Conservation (phyloP, 2,888 invertebrate species). For the Megamerina dolium region DNA sequence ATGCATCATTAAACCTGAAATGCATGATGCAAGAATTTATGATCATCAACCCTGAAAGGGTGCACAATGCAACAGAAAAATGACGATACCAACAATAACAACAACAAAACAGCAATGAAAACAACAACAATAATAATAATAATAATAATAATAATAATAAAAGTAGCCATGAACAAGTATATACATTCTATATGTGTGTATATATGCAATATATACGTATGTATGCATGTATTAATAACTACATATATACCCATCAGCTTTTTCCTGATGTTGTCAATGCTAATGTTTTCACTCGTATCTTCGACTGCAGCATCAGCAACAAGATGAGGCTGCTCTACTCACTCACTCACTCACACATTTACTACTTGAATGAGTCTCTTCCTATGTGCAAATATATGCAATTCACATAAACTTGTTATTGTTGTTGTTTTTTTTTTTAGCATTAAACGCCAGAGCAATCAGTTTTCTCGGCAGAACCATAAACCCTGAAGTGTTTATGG, state of each 20-base stretch:
- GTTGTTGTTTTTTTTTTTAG: not conserved
- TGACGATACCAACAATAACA: not conserved
- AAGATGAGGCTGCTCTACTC: too few species aligned
- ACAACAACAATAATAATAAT: not conserved
- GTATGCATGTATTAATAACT: too few species aligned
- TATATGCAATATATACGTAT: too few species aligned
- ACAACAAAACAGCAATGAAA: not conserved
- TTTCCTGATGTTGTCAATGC: too few species aligned
- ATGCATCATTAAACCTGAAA: slow-evolving; percentile 42
- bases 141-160: too few species aligned
- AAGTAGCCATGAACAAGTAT: too few species aligned
- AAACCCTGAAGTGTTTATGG: slow-evolving; percentile 17
- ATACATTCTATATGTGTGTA: too few species aligned
- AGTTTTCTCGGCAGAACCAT: slow-evolving; percentile 12
- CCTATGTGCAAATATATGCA: too few species aligned
- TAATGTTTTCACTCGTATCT: not conserved
- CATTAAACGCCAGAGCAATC: slow-evolving; percentile 9
- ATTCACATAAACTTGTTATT: too few species aligned
- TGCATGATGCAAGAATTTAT: slow-evolving; percentile 40
- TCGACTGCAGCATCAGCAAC: slow-evolving; percentile 23
- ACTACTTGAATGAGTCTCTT: too few species aligned
- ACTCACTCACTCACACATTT: too few species aligned
- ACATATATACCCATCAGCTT: too few species aligned
- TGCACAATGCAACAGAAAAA: not conserved
- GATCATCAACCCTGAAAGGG: slow-evolving; percentile 28